phyloP scores from a whole-genome alignment of 2,113 vertebrate species.

The Sorex araneus region DNA sequence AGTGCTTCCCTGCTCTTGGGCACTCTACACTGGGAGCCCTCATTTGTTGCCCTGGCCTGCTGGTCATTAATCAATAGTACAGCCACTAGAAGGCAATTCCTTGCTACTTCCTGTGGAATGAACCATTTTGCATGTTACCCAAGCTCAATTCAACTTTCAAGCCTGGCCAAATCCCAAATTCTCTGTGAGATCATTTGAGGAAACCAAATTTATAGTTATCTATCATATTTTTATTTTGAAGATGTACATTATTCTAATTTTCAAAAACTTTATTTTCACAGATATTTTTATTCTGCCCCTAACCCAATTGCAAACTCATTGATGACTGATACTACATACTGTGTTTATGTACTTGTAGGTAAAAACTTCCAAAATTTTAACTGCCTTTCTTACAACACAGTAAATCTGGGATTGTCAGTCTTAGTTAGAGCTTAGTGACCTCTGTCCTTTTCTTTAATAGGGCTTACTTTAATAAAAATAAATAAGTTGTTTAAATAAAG shows the following conservation, averaged over 20 bases:
- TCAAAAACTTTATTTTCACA: not conserved
- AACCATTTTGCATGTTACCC: not conserved
- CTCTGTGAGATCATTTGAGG: not conserved
- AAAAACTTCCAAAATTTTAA: not conserved
- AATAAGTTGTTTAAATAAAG: not conserved
- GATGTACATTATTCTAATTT: no score
- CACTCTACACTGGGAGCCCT: no score
- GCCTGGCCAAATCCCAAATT: not conserved
- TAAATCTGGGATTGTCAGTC: not conserved
- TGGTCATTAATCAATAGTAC: no score
- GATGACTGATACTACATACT: not conserved
- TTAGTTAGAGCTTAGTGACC: not conserved
- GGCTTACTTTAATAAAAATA: slow-evolving; percentile 35
- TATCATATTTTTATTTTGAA: no score
- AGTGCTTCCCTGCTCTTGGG: no score
- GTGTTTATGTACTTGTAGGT: not conserved
- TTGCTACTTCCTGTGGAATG: not conserved
- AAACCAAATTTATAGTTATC: not conserved
- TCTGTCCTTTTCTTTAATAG: not conserved
- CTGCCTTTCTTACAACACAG: not conserved
- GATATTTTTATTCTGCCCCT: not conserved
- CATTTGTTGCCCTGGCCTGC: no score
- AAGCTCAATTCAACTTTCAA: not conserved
- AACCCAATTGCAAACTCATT: not conserved
- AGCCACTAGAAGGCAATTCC: no score